These are phyloP conservation scores for Adelges cooleyi DNA, from an alignment of 1,140 invertebrate species.

Conservation along the genomic window DNA sequence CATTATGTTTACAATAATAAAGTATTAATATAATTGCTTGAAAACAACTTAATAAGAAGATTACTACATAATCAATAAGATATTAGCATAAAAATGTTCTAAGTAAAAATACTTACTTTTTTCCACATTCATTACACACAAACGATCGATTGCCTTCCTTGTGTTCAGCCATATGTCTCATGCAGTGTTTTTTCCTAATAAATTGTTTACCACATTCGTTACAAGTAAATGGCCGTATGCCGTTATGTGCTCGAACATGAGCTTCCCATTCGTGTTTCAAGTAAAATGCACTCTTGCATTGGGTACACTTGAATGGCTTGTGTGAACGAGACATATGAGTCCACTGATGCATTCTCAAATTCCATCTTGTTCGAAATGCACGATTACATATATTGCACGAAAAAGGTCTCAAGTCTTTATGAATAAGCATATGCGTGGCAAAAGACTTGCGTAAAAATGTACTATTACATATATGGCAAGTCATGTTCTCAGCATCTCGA, in stretches of 20 bases:
- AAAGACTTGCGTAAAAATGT: conserved; percentile 65
- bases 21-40: too few relatives aligned
- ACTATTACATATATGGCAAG: conserved; percentile 67
- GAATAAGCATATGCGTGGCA: conserved; percentile 65
- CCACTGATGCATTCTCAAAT: conserved; percentile 76
- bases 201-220: conserved; percentile 90
- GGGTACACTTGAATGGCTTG: conserved; percentile 73
- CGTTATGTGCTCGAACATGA: conserved; percentile 72
- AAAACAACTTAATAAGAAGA: too few relatives aligned
- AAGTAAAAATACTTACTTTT: conserved; percentile 41
- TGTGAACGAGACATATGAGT: conserved; percentile 69
- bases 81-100: too few relatives aligned
- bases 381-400: conserved; percentile 73
- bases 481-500: conserved; percentile 51
- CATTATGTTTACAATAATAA: too few relatives aligned
- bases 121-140: conserved; percentile 74
- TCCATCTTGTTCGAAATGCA: conserved; percentile 77
- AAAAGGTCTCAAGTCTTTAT: conserved; percentile 60
- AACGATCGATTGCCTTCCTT: conserved; percentile 70
- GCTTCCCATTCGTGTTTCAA: conserved; percentile 64
- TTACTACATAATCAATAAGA: too few relatives aligned
- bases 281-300: conserved; percentile 71
- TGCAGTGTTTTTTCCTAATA: conserved; percentile 82
- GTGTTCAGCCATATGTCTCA: conserved; percentile 81
- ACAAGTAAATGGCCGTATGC: conserved; percentile 71